Base-by-base conservation (phyloP, 2,797 vertebrate species). In the Macropodus opercularis region DNA sequence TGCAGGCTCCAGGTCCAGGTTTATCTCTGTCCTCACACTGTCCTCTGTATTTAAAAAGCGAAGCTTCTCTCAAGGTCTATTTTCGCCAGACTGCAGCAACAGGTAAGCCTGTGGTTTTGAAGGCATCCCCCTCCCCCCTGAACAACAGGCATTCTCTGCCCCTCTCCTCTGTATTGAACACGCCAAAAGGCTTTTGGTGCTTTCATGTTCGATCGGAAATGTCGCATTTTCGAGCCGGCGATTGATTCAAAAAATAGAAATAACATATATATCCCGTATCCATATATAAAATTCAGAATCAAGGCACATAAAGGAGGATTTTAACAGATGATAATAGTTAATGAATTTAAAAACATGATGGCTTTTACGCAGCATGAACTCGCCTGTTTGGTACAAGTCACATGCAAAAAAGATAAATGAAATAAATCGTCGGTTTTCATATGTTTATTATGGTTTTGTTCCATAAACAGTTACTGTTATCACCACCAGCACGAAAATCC, bases 131-230 rank as follows among this genome's bases (percentile, higher is more conserved):
- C 32, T 8, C 9, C 24, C 34, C 32, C n/a, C 9, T 1, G 6
- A 54, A 73, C 55, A 69, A 58, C 59, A 58, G 43, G 31, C 18
- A 42, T 17, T 48, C 49, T 43, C 41, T 43, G 17, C 10, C 15
- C 54, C 26, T 18, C 24, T 43, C 21, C 41, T 11, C 46, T 41
- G 48, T 69, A 75, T 75, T 74, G 77, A 85, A 82, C 68, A 65
- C 19, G 55, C 64, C 62, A 47, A 76, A 59, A 79, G 67, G 58
- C 44, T 60, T 72, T 29, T 49, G 84, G 3, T 86, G 85, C 80
- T 17, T 87, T 87, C 76, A 72, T 0, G 63, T 18, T 34, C 81
- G 0, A 64, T 86, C 48, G 81, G 69, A 85, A 74, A 74, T 53
- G 23, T 53, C 34, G 8, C 2, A 22, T 9, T 62, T 58, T 3